Base-by-base conservation (phyloP, 2,113 vertebrate genomes). In the Halichoerus grypus region DNA sequence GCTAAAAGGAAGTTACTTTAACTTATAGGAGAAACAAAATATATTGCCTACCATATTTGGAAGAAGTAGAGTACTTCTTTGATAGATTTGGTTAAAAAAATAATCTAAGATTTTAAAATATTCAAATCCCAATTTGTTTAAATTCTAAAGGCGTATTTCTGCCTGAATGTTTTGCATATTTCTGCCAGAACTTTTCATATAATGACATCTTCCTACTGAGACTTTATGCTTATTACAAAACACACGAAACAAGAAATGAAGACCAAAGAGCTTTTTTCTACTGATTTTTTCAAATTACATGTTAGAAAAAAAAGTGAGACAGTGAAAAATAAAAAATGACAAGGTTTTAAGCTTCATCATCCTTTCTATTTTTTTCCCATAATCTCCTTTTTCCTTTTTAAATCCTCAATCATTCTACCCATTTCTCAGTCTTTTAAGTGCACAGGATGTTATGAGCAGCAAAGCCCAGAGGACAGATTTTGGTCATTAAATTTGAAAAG, bases 401-500 rank as follows among this genome's bases (percentile, higher is more conserved):
- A 95, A 94, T 88, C 55, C 49, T 95, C 59, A 55, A 36, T 83
- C 42, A 81, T 95, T 74, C 31, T 3, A 76, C 39, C 82, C 49
- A 83, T 96, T 97, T 95, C 87, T 93, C 57, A 22, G 57, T 63
- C 81, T 51, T 95, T 96, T 87, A 96, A 65, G 33, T 39, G 12
- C 61, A 59, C 15, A 87, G n/a, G 93, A 94, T 81, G 15, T 49
- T 49, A 95, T 12, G 69, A 96, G 63, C n/a, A 51, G 55, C 36
- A 95, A 96, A 97, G 42, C 22, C 39, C 82, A 89, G 24, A 36
- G 55, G 19, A 89, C 0, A 1, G 31, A 86, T 94, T 97, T 95
- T 94, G 26, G 36, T 85, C 93, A 91, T 57, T 94, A 95, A 92
- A 86, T 53, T 61, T 67, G n/a, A 69, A 86, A 95, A 71, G 57